phyloP scores from a whole-genome alignment of 2,797 vertebrate genomes.

The Champsocephalus esox region DNA sequence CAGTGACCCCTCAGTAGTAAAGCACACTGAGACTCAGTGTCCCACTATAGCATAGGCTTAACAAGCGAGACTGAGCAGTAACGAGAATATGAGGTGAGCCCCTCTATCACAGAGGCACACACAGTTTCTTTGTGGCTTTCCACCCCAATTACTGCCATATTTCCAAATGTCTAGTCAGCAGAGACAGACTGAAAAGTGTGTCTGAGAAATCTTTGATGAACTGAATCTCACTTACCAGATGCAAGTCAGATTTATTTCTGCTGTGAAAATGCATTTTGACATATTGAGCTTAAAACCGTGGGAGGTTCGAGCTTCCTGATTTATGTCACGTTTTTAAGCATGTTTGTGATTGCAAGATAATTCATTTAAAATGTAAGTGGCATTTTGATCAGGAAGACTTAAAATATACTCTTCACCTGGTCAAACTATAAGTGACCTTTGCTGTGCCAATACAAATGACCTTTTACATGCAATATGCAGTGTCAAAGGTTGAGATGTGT shows the following conservation, averaged over 20 bases:
- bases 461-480: constrained; percentile 35
- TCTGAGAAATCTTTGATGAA: constrained; percentile 19
- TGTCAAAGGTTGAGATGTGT: constrained; percentile 37
- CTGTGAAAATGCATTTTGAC: constrained; percentile 21
- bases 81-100: constrained; percentile 35
- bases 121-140: constrained; percentile 38
- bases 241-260: not conserved
- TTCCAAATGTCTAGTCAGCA: constrained; percentile 41
- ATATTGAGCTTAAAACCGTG: constrained; percentile 12
- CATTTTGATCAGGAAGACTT: constrained; percentile 19
- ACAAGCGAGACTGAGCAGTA: constrained; percentile 32
- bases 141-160: constrained; percentile 35
- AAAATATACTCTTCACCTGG: constrained; percentile 16
- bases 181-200: constrained; percentile 16
- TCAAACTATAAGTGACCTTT: not conserved
- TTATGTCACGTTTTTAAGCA: not conserved
- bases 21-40: constrained; percentile 16
- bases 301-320: constrained; percentile 8
- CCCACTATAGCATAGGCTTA: constrained; percentile 23
- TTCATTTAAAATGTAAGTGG: constrained; percentile 38
- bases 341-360: constrained; percentile 20
- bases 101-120: constrained; percentile 28
- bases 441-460: constrained; percentile 26
- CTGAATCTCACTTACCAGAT: not conserved
- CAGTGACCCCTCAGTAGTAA: constrained; percentile 42